Evolutionary conservation across 2,797 vertebrate genomes (phyloP).

Genomic region (Macroramphosus scolopax): DNA sequence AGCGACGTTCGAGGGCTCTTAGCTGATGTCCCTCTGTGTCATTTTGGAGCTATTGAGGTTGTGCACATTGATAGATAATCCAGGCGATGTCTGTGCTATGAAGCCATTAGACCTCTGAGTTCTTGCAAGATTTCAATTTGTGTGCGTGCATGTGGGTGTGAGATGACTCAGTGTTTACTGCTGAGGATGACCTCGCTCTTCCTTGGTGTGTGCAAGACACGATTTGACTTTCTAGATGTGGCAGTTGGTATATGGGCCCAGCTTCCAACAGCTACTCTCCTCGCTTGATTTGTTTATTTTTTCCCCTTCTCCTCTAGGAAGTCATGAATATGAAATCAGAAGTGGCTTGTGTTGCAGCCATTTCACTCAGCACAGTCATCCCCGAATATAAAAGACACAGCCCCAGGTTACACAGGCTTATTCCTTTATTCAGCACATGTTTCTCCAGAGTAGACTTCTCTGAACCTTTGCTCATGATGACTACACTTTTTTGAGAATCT

Average conservation of each 20-base stretch:
- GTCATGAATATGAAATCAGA: slow-evolving; percentile 68
- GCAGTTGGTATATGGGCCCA: slow-evolving; percentile 38
- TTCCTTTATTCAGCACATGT: slow-evolving; percentile 45
- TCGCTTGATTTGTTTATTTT: slow-evolving; percentile 43
- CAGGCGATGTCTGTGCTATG: slow-evolving; percentile 35
- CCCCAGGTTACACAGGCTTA: slow-evolving; percentile 42
- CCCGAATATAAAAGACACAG: slow-evolving; percentile 42
- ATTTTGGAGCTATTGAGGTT: slow-evolving; percentile 17
- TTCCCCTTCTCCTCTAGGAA: slow-evolving; percentile 27
- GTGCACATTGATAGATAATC: slow-evolving; percentile 33
- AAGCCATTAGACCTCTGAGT: slow-evolving; percentile 35
- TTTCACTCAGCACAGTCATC: slow-evolving; percentile 48
- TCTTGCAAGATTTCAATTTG: slow-evolving; percentile 16
- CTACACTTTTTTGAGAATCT: slow-evolving; percentile 32
- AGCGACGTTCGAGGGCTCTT: slow-evolving; percentile 19
- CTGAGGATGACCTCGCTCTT: slow-evolving; percentile 66
- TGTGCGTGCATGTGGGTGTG: slow-evolving; percentile 45
- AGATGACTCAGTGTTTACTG: slow-evolving; percentile 65
- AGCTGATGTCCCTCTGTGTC: slow-evolving; percentile 48
- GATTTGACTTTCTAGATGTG: slow-evolving; percentile 57
- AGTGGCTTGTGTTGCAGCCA: slow-evolving; percentile 49
- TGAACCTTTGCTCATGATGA: slow-evolving; percentile 23
- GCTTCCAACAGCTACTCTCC: slow-evolving; percentile 39
- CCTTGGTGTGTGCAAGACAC: slow-evolving; percentile 35
- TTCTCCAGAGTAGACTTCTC: slow-evolving; percentile 35